phyloP scores from a whole-genome alignment of 2,113 vertebrate genomes.

The Pelmatolapia mariae region DNA sequence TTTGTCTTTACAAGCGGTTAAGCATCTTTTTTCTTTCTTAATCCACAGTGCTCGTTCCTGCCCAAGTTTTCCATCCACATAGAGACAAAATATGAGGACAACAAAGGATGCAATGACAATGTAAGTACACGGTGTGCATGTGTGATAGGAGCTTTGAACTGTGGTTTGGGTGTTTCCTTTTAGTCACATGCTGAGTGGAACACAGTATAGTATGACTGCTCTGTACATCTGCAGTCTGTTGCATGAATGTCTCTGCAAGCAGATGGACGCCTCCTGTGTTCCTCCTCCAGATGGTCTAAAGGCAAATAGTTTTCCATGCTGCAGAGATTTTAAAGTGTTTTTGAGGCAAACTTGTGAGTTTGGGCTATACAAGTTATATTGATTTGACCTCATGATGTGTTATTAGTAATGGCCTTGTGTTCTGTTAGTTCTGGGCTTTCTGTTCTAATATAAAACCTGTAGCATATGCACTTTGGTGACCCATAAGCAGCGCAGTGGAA shows the following conservation, averaged over 20 bases:
- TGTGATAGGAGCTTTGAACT: not conserved
- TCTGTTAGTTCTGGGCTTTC: not conserved
- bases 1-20: not conserved
- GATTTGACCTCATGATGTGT: not conserved
- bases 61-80: constrained; percentile 73
- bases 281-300: not conserved
- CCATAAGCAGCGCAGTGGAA: not conserved
- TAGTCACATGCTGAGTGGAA: not conserved
- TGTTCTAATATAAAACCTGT: not conserved
- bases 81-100: constrained; percentile 72
- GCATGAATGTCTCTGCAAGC: not conserved
- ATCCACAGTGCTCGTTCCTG: constrained; percentile 63
- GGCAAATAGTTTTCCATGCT: not conserved
- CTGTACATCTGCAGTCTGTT: not conserved
- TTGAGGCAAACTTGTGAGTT: not conserved
- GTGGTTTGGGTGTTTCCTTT: not conserved
- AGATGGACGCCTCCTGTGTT: not conserved
- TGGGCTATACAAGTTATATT: not conserved
- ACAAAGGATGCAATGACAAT: constrained; percentile 68
- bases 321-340: not conserved
- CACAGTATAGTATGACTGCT: not conserved
- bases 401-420: not conserved
- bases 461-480: not conserved
- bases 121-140: constrained; percentile 29
- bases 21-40: not conserved